Percentiles rank a stretch among this genome's conserved stretches.
Conservation (phyloP, 2,113 vertebrate species). For the Dicrurus megarhynchus region DNA sequence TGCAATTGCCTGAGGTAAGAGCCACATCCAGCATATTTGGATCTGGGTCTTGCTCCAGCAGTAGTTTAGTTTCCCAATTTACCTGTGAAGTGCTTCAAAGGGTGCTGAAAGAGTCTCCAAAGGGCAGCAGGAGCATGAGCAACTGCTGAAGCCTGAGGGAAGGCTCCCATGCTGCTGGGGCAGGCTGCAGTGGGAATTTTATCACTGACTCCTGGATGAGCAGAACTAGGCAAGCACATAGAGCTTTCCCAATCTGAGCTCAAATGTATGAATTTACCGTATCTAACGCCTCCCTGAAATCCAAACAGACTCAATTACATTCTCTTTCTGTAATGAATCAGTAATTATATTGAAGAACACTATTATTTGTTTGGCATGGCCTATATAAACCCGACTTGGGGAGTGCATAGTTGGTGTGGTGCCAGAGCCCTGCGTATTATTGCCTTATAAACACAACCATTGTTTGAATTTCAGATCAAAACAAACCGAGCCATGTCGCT, state of each 20-base stretch:
- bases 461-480: conserved; percentile 71
- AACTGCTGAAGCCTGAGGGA: background rate
- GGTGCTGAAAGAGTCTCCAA: background rate
- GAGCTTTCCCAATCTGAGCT: background rate
- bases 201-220: background rate
- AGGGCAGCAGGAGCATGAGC: background rate
- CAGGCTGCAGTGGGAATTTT: background rate
- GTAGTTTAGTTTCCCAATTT: background rate
- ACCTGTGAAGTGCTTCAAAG: background rate
- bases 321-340: conserved; percentile 52
- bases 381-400: conserved; percentile 61
- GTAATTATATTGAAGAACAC: conserved; percentile 65
- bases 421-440: conserved; percentile 64
- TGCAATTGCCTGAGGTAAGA: background rate
- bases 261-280: conserved; percentile 1
- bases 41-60: background rate
- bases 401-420: conserved; percentile 46
- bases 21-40: background rate
- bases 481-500: conserved; percentile 55
- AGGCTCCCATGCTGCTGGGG: background rate
- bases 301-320: conserved; percentile 40
- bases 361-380: conserved; percentile 66
- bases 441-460: conserved; percentile 64
- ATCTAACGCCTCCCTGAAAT: conserved; percentile 40
- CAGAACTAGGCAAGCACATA: background rate